A percentile compares a stretch with the other conserved stretches of the same genome.
These are phyloP conservation scores for Melieria omissa DNA, from an alignment of 2,888 invertebrate genomes.

Conservation along the genomic window DNA sequence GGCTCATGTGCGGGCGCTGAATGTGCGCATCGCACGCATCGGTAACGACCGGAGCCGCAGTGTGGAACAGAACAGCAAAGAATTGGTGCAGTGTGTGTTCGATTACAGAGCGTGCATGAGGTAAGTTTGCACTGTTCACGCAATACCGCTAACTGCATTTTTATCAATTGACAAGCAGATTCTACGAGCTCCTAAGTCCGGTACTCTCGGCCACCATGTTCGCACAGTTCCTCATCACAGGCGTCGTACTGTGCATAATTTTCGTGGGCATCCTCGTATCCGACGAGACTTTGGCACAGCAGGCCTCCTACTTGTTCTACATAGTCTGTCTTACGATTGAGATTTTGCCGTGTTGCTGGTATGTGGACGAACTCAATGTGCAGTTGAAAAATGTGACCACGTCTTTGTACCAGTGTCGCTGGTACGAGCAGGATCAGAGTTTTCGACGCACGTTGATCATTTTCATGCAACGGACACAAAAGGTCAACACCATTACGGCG, in stretches of 20 bases:
- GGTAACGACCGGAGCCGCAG: constrained; percentile 31
- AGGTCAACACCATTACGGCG: constrained; percentile 44
- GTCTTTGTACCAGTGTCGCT: constrained; percentile 50
- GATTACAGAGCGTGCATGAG: constrained; percentile 42
- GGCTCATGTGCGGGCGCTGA: constrained; percentile 45
- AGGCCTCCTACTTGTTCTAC: constrained; percentile 38
- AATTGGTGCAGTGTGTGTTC: constrained; percentile 45
- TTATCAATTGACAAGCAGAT: constrained; percentile 34
- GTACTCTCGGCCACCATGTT: constrained; percentile 45
- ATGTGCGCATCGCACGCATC: constrained; percentile 45
- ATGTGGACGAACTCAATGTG: constrained; percentile 46
- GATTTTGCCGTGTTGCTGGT: constrained; percentile 49
- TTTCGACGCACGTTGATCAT: constrained; percentile 51
- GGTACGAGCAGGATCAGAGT: constrained; percentile 47
- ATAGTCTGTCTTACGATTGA: constrained; percentile 42
- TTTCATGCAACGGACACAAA: constrained; percentile 54
- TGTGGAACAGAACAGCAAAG: constrained; percentile 42
- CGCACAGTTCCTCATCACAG: constrained; percentile 47
- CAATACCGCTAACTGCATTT: neutral
- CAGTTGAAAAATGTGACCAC: constrained; percentile 45
- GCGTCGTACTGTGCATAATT: constrained; percentile 44
- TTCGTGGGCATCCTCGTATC: constrained; percentile 44
- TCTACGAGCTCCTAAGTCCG: constrained; percentile 45
- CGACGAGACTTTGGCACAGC: constrained; percentile 30
- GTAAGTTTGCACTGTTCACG: constrained; percentile 35